These are phyloP conservation scores for Stictonetta naevosa DNA, from an alignment of 2,113 vertebrate genomes.

Conservation along the genomic window DNA sequence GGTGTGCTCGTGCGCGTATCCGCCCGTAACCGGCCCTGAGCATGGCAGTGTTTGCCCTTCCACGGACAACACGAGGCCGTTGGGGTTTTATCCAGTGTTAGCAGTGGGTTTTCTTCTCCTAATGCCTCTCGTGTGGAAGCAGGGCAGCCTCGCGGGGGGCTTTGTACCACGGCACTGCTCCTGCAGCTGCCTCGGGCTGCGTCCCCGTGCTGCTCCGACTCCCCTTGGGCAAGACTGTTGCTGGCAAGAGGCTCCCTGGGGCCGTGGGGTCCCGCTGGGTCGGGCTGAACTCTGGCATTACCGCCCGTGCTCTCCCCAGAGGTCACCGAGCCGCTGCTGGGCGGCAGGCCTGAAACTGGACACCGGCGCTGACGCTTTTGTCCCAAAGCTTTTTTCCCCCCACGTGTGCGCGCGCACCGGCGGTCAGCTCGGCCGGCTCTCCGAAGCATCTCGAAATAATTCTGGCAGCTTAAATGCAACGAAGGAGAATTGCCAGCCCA, in stretches of 20 bases:
- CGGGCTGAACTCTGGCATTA: not conserved
- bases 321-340: not conserved
- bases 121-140: not conserved
- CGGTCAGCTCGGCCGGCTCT: not conserved
- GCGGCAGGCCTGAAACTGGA: not conserved
- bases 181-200: fast-evolving
- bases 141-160: fast-evolving
- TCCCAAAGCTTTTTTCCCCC: not conserved
- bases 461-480: not conserved
- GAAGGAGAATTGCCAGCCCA: not conserved
- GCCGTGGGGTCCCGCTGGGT: not conserved
- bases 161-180: not conserved
- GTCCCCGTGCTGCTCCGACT: not conserved
- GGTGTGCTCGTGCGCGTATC: fast-evolving
- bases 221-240: too few relatives aligned
- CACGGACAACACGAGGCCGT: not conserved
- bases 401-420: fast-evolving
- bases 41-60: not conserved
- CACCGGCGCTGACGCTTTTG: fast-evolving
- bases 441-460: fast-evolving
- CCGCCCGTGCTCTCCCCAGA: not conserved
- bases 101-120: too few relatives aligned
- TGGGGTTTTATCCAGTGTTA: not conserved
- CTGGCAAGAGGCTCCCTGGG: not conserved
- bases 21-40: fast-evolving